Evolutionary conservation across 2,797 vertebrate genomes (phyloP), one percentile per base, ranked within the genome.

Genomic region (Cynopterus sphinx): DNA sequence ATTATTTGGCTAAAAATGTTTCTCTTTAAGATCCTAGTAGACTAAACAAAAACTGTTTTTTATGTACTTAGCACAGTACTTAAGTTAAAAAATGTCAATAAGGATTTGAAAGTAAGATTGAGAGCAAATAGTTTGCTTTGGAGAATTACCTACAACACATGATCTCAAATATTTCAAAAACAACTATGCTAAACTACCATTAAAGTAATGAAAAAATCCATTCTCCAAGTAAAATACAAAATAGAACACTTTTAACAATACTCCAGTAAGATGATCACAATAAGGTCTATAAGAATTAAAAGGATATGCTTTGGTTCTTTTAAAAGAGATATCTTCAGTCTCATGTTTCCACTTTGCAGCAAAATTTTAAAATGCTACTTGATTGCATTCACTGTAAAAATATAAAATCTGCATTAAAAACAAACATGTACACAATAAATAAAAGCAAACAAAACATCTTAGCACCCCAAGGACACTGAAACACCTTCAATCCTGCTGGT

Each of bases 251-350:
- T 79, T 75, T 57, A 96, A 82, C 31, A 89, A 79, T 86, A 87
- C 31, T 68, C 49, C 31, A 87, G 11, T 63, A 57, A 75, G 49
- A 57, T 87, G 24, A 82, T 74, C 67, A 91, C 68, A 97, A 33
- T 22, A 74, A 87, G 1, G 19, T 87, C 93, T 97, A 0, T 90
- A 87, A 84, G 31, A 87, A 95, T 73, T 93, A 68, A 98, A 99
- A 99, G 99, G 99, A 99, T 99, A 99, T 99, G 99, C 97, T 99
- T 99, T 31, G 99, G 99, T 98, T 99, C 99, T 98, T 99, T 99
- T 74, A 99, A 98, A 97, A 99, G 98, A 9, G 99, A 99, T 90
- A 99, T 99, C 98, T 99, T 99, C 97, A 99, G 97, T 94, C 99
- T 99, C 99, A 99, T 99, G 94, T 95, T 91, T 97, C 85, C 88